Percentiles rank a stretch among this genome's conserved stretches.
Evolutionary conservation across 2,113 vertebrate genomes (phyloP).

Genomic region (Elephas maximus): DNA sequence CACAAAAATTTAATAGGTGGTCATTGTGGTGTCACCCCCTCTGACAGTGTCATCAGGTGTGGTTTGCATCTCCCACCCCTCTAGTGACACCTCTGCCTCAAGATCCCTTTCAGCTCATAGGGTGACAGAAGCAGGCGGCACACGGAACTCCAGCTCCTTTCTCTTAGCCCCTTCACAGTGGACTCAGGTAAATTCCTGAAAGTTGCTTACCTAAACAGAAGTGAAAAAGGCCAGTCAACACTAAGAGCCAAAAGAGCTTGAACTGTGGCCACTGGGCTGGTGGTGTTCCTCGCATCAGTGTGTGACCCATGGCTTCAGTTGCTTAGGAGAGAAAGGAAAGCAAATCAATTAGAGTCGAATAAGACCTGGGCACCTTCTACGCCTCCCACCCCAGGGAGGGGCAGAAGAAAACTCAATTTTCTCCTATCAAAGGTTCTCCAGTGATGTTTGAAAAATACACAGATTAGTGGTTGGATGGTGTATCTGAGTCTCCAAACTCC

Average conservation of each 20-base stretch:
- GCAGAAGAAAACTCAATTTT: neutral
- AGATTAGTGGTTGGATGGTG: neutral
- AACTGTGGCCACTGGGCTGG: neutral
- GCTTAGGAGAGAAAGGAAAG: neutral
- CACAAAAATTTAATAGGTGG: too few species aligned
- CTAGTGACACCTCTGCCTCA: neutral
- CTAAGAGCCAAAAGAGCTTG: neutral
- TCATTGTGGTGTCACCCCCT: too few species aligned
- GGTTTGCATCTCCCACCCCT: too few species aligned
- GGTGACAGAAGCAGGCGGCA: neutral
- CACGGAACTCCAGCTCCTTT: neutral
- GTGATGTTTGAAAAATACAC: neutral
- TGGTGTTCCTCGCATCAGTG: neutral
- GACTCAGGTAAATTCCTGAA: neutral
- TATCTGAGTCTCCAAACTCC: neutral
- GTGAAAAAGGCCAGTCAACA: neutral
- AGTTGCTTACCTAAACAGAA: constrained; percentile 73
- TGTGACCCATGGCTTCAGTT: constrained; percentile 23
- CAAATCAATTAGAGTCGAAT: neutral
- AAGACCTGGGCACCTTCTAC: neutral
- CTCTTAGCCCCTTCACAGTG: neutral
- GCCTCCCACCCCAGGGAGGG: neutral
- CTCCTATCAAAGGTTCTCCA: neutral
- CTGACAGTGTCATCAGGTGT: too few species aligned
- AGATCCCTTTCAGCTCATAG: neutral